Base-by-base conservation (phyloP, 2,888 invertebrate genomes). In the Resseliella maxima region DNA sequence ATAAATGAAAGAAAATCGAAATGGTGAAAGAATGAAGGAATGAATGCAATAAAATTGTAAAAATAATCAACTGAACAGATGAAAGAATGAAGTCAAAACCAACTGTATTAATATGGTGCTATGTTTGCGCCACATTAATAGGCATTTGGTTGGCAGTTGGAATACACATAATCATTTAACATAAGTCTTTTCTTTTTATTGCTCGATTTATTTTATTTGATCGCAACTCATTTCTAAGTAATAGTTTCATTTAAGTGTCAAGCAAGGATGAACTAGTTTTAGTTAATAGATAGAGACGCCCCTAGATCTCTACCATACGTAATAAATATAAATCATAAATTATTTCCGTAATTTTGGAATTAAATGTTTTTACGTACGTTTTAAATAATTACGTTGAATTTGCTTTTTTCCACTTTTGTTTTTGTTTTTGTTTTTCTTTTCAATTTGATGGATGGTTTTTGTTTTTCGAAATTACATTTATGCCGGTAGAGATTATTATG, bases 31-130 rank as follows among this genome's bases (percentile, higher is more conserved):
- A 41, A 50, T 15, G 59, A 59, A 27, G 2, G 50, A 27, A 72
- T 1, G 31, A 72, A 72, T 12, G 15, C 72, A 72, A 15, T 31
- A 72, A 31, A 2, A 72, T 72, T 72, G 72, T 72, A 31, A 72
- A n/a, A n/a, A 72, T 31, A 72, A 72, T 72, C 72, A 72, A 15
- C 31, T 31, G 72, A 72, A 72, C 72, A 72, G 72, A 72, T 72
- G 72, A 72, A 72, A 72, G 72, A 72, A 72, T 72, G 72, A 72
- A 31, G 31, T 35, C 31, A 72, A 72, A 35, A 27, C 31, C 72
- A 72, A 72, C 31, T 72, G 72, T 35, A 72, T 72, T 72, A 72
- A 72, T 72, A 31, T 15, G 72, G 72, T 72, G 31, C n/a, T 72
- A 72, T 72, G 72, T 72, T 72, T 72, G n/a, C 72, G 31, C 59